phyloP scores from a whole-genome alignment of 2,797 vertebrate genomes.

The Myotis planiceps region DNA sequence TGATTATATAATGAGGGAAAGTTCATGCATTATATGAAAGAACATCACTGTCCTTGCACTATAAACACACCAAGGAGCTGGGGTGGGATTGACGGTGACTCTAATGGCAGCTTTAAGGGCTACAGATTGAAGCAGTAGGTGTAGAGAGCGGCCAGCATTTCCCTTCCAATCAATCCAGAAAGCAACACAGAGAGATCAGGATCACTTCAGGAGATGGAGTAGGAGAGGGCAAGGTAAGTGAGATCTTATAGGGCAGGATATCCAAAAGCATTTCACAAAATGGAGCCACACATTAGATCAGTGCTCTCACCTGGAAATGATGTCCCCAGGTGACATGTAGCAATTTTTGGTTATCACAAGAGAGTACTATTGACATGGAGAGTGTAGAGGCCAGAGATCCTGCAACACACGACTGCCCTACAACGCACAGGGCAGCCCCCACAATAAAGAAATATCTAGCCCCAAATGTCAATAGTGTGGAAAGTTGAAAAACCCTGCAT shows the following conservation, averaged over 20 bases:
- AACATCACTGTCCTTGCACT: not conserved
- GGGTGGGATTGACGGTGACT: not conserved
- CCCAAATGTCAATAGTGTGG: not conserved
- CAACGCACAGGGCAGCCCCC: not conserved
- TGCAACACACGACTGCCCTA: not conserved
- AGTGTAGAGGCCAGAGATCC: not conserved
- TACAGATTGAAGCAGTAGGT: not conserved
- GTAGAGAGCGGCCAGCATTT: too few relatives aligned
- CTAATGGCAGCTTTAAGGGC: not conserved
- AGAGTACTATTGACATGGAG: not conserved
- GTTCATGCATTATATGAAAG: not conserved
- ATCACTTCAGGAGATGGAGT: not conserved
- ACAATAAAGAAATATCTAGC: not conserved
- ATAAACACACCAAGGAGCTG: not conserved
- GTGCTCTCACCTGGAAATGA: not conserved
- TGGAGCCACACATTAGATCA: rapidly evolving
- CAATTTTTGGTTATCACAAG: not conserved
- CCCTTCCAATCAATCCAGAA: not conserved
- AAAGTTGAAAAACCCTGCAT: not conserved
- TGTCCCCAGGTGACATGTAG: not conserved
- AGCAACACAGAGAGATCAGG: not conserved
- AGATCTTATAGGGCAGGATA: not conserved
- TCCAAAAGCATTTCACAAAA: not conserved
- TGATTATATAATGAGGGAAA: not conserved
- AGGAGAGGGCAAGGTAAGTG: not conserved